Conservation (phyloP, 2,888 invertebrate genomes). For the Panzeria rudis region DNA sequence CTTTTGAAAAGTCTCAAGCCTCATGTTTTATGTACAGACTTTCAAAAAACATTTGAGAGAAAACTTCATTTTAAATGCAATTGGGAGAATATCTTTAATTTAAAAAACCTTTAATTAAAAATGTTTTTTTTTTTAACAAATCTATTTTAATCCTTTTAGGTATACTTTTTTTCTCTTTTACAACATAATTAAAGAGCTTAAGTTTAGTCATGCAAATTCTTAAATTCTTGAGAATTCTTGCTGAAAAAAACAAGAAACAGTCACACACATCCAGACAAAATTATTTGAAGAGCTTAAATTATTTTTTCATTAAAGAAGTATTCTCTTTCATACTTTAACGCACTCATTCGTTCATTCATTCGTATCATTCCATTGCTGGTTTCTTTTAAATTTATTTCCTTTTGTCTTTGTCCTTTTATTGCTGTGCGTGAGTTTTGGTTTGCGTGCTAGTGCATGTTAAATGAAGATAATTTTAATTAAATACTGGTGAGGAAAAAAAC, state of each 20-base stretch:
- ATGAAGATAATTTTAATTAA: slow-evolving; percentile 42
- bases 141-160: no score
- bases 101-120: no score
- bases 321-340: neutral
- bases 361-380: slow-evolving; percentile 1
- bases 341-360: slow-evolving; percentile 1
- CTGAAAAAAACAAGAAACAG: neutral
- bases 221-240: neutral
- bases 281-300: neutral
- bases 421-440: neutral
- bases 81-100: no score
- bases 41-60: no score
- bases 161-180: neutral
- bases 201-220: neutral
- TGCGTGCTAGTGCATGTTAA: slow-evolving; percentile 25
- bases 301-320: neutral
- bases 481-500: neutral
- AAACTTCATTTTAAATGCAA: no score
- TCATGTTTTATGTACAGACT: no score
- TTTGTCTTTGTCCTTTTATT: slow-evolving; percentile 9
- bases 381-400: slow-evolving; percentile 10
- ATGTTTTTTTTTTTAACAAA: no score
- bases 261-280: neutral
- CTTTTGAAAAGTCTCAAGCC: no score
- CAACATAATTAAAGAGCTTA: neutral